Conservation (phyloP, 1,140 invertebrate species). For the Apis laboriosa region DNA sequence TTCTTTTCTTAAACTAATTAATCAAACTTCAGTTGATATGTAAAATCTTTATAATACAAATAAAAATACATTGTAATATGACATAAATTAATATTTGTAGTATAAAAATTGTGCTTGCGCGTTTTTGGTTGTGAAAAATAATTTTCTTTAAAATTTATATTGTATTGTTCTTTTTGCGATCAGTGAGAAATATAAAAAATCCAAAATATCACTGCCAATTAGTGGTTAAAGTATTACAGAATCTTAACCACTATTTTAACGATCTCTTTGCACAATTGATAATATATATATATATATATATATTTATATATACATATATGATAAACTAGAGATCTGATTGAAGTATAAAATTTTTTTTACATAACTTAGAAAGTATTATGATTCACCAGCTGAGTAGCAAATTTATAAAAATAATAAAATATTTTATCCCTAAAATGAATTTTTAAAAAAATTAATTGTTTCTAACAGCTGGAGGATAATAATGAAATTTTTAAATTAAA, state of each 20-base stretch:
- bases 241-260: slow-evolving; percentile 11
- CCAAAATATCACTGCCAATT: slow-evolving; percentile 26
- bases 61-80: slow-evolving; percentile 1
- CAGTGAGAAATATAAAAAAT: background rate
- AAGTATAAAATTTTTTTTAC: slow-evolving; percentile 16
- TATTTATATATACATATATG: too few species aligned
- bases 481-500: background rate
- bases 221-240: background rate
- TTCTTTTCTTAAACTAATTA: slow-evolving; percentile 15
- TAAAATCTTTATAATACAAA: slow-evolving; percentile 17
- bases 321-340: background rate
- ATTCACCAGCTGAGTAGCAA: background rate
- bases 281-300: slow-evolving; percentile 4
- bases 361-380: background rate
- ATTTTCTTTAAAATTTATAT: background rate
- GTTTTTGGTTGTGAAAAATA: background rate
- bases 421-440: background rate
- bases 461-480: background rate
- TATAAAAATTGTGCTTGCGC: background rate
- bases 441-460: background rate
- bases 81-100: slow-evolving; percentile 2
- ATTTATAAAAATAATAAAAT: background rate
- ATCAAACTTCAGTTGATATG: background rate
- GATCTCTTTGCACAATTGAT: slow-evolving; percentile 15
- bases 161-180: background rate